Evolutionary conservation across 2,113 vertebrate genomes (phyloP).

Genomic region (Brachirus orientalis): DNA sequence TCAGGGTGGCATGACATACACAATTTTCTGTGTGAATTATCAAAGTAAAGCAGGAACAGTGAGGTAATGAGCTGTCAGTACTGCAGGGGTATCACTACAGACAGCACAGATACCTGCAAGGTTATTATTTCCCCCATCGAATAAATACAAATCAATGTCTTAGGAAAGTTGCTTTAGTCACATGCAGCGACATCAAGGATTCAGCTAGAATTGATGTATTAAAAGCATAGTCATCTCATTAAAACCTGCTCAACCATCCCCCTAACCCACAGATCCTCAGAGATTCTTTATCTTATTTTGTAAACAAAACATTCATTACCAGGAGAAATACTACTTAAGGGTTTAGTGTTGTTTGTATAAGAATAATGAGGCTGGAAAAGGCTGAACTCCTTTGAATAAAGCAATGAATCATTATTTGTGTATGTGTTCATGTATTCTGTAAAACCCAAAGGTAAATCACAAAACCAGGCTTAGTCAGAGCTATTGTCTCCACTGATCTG

Average conservation of each 20-base stretch:
- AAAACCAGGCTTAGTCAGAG: constrained; percentile 10
- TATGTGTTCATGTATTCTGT: constrained; percentile 5
- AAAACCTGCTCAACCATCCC: constrained; percentile 10
- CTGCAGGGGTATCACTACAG: constrained; percentile 34
- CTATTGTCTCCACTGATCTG: constrained; percentile 45
- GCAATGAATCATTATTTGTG: constrained; percentile 27
- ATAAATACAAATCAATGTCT: constrained; percentile 49
- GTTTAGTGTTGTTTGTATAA: constrained; percentile 4
- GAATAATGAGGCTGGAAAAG: constrained; percentile 32
- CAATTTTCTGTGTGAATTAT: constrained; percentile 37
- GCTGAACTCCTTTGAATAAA: not conserved
- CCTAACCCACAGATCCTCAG: not conserved
- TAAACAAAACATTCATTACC: constrained; percentile 50
- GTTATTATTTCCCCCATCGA: constrained; percentile 49
- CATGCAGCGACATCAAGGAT: constrained; percentile 29
- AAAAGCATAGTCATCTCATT: constrained; percentile 39
- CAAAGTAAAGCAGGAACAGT: constrained; percentile 37
- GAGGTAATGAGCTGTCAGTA: constrained; percentile 55
- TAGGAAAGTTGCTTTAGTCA: constrained; percentile 45
- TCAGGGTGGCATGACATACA: not conserved
- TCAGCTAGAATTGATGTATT: constrained; percentile 20
- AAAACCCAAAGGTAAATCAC: constrained; percentile 29
- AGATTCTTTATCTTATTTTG: constrained; percentile 22
- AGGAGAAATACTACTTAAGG: constrained; percentile 1
- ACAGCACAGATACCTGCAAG: constrained; percentile 39